Base-by-base conservation (phyloP, 2,888 invertebrate species). In the Chaetoderma sp. region DNA sequence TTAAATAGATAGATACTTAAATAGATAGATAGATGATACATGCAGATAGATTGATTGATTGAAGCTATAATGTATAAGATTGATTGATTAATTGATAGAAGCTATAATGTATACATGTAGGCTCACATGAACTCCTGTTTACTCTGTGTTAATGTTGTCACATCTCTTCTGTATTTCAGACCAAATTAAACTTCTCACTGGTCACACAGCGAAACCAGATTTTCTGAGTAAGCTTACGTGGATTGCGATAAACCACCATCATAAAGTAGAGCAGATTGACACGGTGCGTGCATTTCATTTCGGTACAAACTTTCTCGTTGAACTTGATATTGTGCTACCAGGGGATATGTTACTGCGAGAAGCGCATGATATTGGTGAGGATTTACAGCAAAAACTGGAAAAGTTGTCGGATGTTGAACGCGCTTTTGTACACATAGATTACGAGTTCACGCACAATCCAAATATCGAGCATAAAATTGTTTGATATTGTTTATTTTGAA, bases 211-310 rank as follows among this genome's bases (percentile, higher is more conserved):
- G 13, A 57, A 66, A n/a, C 76, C 79, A 18, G 67, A 78, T 39
- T 75, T 79, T 62, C 63, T 80, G 8, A 76, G 75, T 62, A 73
- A 74, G 63, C 49, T 79, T 32, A 79, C 77, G 18, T 76, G 77
- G 74, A 68, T 79, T 21, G 52, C 70, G n/a, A 50, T 81, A 18
- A 74, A 79, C 59, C 79, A 79, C 64, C 65, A 73, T 58, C 55
- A 56, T 3, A 67, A 74, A 49, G 65, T 79, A 21, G 60, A 59
- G 25, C 62, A 71, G 58, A 72, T 88, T 55, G 88, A 88, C 73
- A 88, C 87, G 1, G 85, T 87, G 25, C 80, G 85, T 52, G 87
- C 86, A 21, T 87, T 86, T 71, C 87, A 88, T 73, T 86, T 82
- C 68, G 87, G 87, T 6, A 77, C 78, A 56, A 84, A 83, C 59